Base-by-base conservation (phyloP, 2,888 invertebrate species). In the Hypena proboscidalis region DNA sequence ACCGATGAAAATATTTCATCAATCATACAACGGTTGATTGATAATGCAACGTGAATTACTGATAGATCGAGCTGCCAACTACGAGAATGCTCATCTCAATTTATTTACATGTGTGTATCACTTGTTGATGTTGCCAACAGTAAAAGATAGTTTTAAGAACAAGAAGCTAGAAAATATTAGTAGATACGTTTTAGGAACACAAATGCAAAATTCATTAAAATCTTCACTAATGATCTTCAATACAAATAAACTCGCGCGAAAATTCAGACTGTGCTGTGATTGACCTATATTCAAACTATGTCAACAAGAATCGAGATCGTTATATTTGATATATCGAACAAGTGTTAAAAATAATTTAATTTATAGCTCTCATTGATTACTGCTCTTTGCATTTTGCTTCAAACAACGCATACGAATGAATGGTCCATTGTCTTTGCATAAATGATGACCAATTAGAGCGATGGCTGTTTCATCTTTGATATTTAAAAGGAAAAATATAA, bases 91-190 rank as follows among this genome's bases (percentile, higher is more conserved):
- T 83, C 85, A 74, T 85, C 83, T 85, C 88, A 83, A 89, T 89
- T 87, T 90, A 88, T 90, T 90, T 90, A 89, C 87, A 90, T 88
- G 81, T 87, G 86, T 85, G 83, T 86, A 81, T 77, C 77, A 88
- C 87, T 88, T 90, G 89, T 88, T 89, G 86, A 87, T 83, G 76
- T 76, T 82, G 69, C 77, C 79, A 81, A 81, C 83, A 82, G 80
- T 85, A 79, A 70, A 79, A 77, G 63, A 74, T 77, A 71, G 66
- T 70, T 75, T 74, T 58, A 27, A 40, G 34, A 9, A 10, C 48
- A 36, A 2, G 42, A 37, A 57, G 40, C 15, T 31, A 44, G 9
- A 11, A 27, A 4, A 0, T 4, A 4, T 34, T 41, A 64, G 62
- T 58, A 44, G 30, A n/a, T 52, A 40, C 13, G 7, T 15, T 20